Evolutionary conservation across 2,888 invertebrate genomes (phyloP).

Genomic region (Eretmocerus hayati): DNA sequence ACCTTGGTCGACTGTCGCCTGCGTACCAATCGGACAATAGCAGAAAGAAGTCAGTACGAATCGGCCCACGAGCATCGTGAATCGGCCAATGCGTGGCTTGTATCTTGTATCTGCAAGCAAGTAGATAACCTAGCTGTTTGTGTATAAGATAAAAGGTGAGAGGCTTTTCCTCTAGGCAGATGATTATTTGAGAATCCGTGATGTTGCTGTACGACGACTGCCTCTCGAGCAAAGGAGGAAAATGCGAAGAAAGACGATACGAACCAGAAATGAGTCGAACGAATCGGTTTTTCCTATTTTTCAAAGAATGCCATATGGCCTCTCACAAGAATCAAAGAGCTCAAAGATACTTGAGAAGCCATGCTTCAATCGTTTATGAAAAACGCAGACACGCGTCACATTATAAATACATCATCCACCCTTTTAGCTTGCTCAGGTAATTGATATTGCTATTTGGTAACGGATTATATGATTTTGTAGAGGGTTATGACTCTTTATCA

Average conservation of each 20-base stretch:
- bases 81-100: too few species aligned
- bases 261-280: not conserved
- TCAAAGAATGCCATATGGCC: constrained; percentile 20
- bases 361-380: constrained; percentile 34
- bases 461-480: too few species aligned
- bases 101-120: too few species aligned
- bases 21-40: too few species aligned
- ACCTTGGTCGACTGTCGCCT: too few species aligned
- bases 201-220: constrained; percentile 5
- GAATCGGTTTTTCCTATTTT: constrained; percentile 8
- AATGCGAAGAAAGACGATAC: not conserved
- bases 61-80: too few species aligned
- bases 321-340: constrained; percentile 38
- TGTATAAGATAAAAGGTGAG: too few species aligned
- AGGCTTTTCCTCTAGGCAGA: too few species aligned
- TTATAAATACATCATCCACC: constrained; percentile 35
- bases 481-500: too few species aligned
- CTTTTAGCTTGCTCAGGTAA: constrained; percentile 41
- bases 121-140: too few species aligned
- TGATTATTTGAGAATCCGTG: too few species aligned
- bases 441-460: not conserved
- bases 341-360: constrained; percentile 37
- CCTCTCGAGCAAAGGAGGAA: not conserved
- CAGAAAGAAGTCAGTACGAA: too few species aligned
- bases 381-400: constrained; percentile 34